These are phyloP conservation scores for Plagodis pulveraria DNA, from an alignment of 2,888 invertebrate genomes.

Conservation along the genomic window DNA sequence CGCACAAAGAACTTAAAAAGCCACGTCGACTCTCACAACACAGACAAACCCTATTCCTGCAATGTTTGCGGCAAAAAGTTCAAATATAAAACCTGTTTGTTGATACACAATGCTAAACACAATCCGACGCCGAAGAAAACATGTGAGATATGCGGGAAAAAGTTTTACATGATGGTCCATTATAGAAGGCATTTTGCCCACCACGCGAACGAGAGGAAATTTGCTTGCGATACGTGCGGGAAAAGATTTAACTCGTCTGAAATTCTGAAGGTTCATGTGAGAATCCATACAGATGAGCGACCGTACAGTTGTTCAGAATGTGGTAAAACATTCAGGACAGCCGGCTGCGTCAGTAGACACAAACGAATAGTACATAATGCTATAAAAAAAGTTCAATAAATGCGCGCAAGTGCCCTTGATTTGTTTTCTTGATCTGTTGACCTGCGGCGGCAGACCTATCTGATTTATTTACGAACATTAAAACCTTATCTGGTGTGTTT, in stretches of 20 bases:
- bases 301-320: conserved; percentile 77
- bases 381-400: conserved; percentile 55
- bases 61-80: conserved; percentile 78
- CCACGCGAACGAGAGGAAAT: conserved; percentile 82
- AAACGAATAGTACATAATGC: conserved; percentile 73
- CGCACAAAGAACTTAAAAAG: conserved; percentile 71
- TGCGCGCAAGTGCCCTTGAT: conserved; percentile 27
- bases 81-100: conserved; percentile 76
- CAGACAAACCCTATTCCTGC: conserved; percentile 70
- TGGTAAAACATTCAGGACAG: conserved; percentile 78
- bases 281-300: conserved; percentile 78
- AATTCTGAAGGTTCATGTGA: conserved; percentile 76
- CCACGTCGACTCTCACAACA: conserved; percentile 75
- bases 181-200: conserved; percentile 79
- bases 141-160: conserved; percentile 82
- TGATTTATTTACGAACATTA: conserved; percentile 20
- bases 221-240: conserved; percentile 79
- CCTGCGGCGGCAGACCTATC: conserved; percentile 29
- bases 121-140: conserved; percentile 77
- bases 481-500: conserved; percentile 23
- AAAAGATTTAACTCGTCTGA: conserved; percentile 83
- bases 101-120: conserved; percentile 75
- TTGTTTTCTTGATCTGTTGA: conserved; percentile 34
- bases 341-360: conserved; percentile 78
- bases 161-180: conserved; percentile 79